Conservation (phyloP, 2,113 vertebrate species). For the Actenoides hombroni region DNA sequence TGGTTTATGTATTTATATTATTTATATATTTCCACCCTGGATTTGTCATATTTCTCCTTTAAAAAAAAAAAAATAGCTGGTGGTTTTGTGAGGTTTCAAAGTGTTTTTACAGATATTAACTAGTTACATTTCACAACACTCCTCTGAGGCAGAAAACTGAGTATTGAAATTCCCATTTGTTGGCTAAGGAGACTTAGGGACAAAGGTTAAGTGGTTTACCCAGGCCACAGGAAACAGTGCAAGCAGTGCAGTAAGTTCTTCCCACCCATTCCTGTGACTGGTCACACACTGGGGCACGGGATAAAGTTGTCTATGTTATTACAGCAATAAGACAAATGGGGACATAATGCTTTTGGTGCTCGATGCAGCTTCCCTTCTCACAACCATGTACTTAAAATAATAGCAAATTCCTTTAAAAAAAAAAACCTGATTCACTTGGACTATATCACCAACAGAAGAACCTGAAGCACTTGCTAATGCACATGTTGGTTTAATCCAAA, state of each 20-base stretch:
- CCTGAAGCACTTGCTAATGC: not conserved
- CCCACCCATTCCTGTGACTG: not conserved
- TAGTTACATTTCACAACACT: constrained; percentile 30
- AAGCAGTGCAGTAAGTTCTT: not conserved
- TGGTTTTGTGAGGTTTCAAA: not conserved
- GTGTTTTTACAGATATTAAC: not conserved
- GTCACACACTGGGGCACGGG: not conserved
- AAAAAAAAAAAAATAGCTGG: not conserved
- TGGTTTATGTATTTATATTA: not conserved
- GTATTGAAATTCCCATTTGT: constrained; percentile 40
- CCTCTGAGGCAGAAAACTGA: constrained; percentile 37
- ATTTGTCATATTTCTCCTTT: not conserved
- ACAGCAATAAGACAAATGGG: constrained; percentile 55
- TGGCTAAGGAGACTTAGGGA: constrained; percentile 26
- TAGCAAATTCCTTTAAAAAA: not conserved
- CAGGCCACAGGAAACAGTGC: constrained; percentile 31
- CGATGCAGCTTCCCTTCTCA: constrained; percentile 2
- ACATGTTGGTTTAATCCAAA: constrained; percentile 33
- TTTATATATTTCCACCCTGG: not conserved
- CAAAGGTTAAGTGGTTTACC: constrained; percentile 48
- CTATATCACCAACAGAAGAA: not conserved
- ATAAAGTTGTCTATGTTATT: constrained; percentile 12
- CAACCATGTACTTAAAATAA: constrained; percentile 10
- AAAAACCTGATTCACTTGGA: constrained; percentile 36
- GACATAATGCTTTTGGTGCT: constrained; percentile 18